phyloP scores from a whole-genome alignment of 2,888 invertebrate genomes.

The Zootermopsis nevadensis region DNA sequence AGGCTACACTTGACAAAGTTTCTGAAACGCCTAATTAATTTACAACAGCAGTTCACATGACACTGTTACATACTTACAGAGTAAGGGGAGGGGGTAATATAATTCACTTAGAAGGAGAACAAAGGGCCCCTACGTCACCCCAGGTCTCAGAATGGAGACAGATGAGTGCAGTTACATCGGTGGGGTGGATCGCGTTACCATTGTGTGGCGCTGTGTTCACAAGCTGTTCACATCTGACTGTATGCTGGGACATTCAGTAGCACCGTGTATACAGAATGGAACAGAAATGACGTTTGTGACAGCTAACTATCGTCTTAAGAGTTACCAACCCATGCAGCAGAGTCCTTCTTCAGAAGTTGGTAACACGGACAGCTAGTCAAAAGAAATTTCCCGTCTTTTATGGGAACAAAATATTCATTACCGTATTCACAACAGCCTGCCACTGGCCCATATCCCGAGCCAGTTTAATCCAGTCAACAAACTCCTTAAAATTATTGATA shows the following conservation, averaged over 20 bases:
- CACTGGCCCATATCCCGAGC: neutral
- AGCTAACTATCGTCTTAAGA: no score
- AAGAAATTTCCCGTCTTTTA: no score
- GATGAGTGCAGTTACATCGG: constrained; percentile 10
- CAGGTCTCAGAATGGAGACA: neutral
- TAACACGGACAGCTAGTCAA: no score
- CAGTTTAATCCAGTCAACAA: no score
- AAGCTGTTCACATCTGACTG: constrained; percentile 24
- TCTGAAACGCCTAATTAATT: neutral
- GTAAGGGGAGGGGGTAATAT: constrained; percentile 10
- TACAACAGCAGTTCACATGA: neutral
- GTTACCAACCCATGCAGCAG: no score
- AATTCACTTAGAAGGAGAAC: constrained; percentile 23
- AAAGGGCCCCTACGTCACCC: constrained; percentile 17
- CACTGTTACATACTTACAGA: neutral
- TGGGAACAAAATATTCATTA: no score
- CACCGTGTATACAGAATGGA: neutral
- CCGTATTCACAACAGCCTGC: no score
- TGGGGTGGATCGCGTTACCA: constrained; percentile 16
- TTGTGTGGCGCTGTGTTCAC: constrained; percentile 32
- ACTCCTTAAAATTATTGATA: no score
- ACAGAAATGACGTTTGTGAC: no score
- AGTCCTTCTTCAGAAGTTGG: no score
- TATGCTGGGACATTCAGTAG: no score
- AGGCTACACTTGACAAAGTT: neutral